These are phyloP conservation scores for Stictonetta naevosa DNA, from an alignment of 2,113 vertebrate genomes.

Conservation along the genomic window DNA sequence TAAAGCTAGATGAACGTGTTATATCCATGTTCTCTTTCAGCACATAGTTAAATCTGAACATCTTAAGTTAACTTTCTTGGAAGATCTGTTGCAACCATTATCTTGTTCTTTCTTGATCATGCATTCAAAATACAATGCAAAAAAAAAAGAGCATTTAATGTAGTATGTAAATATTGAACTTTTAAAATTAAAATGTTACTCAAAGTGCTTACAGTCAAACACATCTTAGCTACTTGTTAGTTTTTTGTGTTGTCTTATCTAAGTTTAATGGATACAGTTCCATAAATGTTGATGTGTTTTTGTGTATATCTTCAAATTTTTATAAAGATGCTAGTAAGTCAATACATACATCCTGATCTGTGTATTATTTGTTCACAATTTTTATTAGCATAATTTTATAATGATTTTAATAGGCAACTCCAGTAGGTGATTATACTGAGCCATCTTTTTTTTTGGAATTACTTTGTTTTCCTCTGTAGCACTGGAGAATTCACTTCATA, in stretches of 20 bases:
- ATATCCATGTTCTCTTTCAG: constrained; percentile 23
- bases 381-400: constrained; percentile 60
- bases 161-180: constrained; percentile 77
- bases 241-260: constrained; percentile 77
- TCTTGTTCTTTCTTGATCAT: constrained; percentile 82
- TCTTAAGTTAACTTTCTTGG: constrained; percentile 49
- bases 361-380: constrained; percentile 84
- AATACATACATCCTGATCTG: constrained; percentile 80
- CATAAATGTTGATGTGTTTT: constrained; percentile 80
- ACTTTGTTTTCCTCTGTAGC: constrained; percentile 63
- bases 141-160: constrained; percentile 37
- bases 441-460: constrained; percentile 31
- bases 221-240: constrained; percentile 76
- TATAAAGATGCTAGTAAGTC: constrained; percentile 89
- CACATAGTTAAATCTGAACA: constrained; percentile 12
- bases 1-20: not conserved
- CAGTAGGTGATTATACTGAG: constrained; percentile 73
- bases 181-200: constrained; percentile 73
- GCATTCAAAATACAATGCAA: constrained; percentile 69
- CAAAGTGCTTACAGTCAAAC: constrained; percentile 68
- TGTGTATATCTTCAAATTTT: constrained; percentile 84
- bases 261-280: constrained; percentile 75
- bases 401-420: constrained; percentile 34
- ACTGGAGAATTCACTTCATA: constrained; percentile 28
- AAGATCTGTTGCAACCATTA: constrained; percentile 95